These are phyloP conservation scores for Phyllotreta striolata DNA, from an alignment of 2,888 invertebrate species.

Conservation along the genomic window DNA sequence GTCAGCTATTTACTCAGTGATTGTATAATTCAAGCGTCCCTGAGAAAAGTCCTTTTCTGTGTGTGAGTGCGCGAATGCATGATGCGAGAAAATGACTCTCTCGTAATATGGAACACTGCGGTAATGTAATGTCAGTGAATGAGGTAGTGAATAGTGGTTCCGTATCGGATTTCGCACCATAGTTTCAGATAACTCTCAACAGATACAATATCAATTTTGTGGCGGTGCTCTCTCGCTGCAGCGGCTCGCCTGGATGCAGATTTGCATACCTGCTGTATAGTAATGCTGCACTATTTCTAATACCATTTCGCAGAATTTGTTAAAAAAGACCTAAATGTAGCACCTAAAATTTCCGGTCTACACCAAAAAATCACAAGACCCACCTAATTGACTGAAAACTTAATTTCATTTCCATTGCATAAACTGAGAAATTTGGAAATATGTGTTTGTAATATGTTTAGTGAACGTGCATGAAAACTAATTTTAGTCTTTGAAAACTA, in stretches of 20 bases:
- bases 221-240: slow-evolving; percentile 22
- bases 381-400: no score
- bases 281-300: no score
- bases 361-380: no score
- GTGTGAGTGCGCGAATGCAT: slow-evolving; percentile 18
- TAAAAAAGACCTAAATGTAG: no score
- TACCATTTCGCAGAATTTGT: no score
- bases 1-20: background rate
- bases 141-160: slow-evolving; percentile 48
- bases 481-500: no score
- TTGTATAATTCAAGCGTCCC: slow-evolving; percentile 7
- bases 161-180: slow-evolving; percentile 41
- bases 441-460: no score
- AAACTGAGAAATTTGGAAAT: no score
- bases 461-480: no score
- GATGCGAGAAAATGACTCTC: slow-evolving; percentile 31
- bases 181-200: slow-evolving; percentile 46
- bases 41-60: slow-evolving; percentile 22
- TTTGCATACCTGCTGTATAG: slow-evolving; percentile 14
- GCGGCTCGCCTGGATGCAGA: slow-evolving; percentile 18
- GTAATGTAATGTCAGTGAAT: slow-evolving; percentile 47
- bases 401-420: no score
- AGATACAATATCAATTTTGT: slow-evolving; percentile 43
- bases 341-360: no score
- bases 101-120: slow-evolving; percentile 42